phyloP scores from a whole-genome alignment of 2,113 vertebrate genomes.

The Plecotus auritus region DNA sequence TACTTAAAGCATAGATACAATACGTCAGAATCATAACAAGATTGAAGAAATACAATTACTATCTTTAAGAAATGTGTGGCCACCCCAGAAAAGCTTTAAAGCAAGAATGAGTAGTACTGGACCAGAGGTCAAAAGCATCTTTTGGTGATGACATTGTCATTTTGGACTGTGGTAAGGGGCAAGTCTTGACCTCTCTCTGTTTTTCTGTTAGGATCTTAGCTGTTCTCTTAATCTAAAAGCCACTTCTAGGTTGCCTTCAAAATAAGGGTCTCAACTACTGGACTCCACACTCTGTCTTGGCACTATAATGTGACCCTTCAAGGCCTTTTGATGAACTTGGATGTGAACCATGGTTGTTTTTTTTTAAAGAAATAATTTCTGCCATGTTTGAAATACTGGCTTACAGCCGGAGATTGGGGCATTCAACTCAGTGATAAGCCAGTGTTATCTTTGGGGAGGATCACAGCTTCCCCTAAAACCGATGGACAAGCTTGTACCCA shows the following conservation, averaged over 20 bases:
- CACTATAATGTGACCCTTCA: not conserved
- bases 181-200: not conserved
- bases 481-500: not conserved
- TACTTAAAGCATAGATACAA: not conserved
- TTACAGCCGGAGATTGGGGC: rapidly evolving
- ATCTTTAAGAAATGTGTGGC: not conserved
- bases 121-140: not conserved
- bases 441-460: not conserved
- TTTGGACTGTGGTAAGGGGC: not conserved
- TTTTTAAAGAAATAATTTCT: not conserved
- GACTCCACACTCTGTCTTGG: not conserved
- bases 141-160: not conserved
- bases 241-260: not conserved
- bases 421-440: not conserved
- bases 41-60: not conserved
- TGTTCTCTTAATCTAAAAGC: not conserved
- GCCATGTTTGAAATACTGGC: not conserved
- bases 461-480: not conserved
- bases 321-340: not conserved
- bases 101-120: not conserved
- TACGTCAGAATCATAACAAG: not conserved
- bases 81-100: not conserved
- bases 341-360: not conserved
- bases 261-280: not conserved
- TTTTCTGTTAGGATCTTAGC: not conserved